Evolutionary conservation across 2,797 vertebrate genomes (phyloP).

Genomic region (Diglossa cyanea): DNA sequence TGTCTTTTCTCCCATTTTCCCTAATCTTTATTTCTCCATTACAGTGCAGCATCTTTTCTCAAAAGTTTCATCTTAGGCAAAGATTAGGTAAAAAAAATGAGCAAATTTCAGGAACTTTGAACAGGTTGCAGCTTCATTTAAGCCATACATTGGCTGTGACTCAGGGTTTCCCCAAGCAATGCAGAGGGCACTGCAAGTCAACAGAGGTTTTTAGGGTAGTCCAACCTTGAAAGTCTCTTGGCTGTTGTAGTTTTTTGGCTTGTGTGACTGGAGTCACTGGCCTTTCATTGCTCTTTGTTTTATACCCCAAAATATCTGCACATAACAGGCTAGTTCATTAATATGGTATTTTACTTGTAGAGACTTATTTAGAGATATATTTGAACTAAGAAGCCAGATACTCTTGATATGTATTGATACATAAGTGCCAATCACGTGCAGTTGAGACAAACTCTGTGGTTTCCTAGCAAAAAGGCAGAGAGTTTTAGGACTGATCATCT

Average conservation of each 20-base stretch:
- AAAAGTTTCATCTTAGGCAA: background rate
- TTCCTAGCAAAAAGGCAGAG: background rate
- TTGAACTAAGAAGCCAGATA: background rate
- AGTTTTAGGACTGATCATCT: background rate
- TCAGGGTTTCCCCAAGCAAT: background rate
- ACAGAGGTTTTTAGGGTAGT: background rate
- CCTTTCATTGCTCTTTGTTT: background rate
- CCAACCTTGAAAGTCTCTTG: background rate
- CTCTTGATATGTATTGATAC: background rate
- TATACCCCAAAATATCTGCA: background rate
- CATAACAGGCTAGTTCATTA: background rate
- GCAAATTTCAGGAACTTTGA: background rate
- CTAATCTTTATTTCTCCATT: conserved; percentile 8
- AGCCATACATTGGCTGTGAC: background rate
- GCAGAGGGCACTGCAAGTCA: background rate
- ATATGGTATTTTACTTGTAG: background rate
- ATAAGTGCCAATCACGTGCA: background rate
- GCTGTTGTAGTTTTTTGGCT: background rate
- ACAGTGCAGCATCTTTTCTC: background rate
- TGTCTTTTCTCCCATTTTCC: background rate
- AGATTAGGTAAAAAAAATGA: background rate
- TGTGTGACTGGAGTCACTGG: background rate
- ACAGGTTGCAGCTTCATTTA: background rate
- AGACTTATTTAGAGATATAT: background rate
- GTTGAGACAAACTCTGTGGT: background rate